Evolutionary conservation across 2,797 vertebrate species (phyloP).

Genomic region (Adrianichthys oophorus): DNA sequence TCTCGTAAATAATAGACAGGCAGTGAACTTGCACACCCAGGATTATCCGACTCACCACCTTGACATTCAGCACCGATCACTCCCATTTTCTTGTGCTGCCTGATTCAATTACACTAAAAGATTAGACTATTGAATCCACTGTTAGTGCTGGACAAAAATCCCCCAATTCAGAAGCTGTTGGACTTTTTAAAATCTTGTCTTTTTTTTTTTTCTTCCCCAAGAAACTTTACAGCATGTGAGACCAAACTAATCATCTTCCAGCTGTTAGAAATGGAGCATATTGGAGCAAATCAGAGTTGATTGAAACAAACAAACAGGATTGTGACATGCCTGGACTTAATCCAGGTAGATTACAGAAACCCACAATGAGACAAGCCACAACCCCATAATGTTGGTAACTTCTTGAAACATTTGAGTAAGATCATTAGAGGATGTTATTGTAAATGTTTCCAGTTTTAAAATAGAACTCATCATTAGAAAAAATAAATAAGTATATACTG

Average conservation of each 20-base stretch:
- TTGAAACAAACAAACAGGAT: slow-evolving; percentile 41
- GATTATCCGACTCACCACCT: slow-evolving; percentile 42
- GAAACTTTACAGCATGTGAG: too few relatives aligned
- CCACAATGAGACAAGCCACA: slow-evolving; percentile 5
- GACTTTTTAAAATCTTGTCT: slow-evolving; percentile 13
- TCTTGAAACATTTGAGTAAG: slow-evolving; percentile 4
- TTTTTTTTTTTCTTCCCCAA: not conserved
- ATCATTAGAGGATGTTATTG: slow-evolving; percentile 7
- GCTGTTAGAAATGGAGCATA: not conserved
- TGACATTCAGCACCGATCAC: slow-evolving; percentile 37
- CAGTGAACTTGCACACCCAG: slow-evolving; percentile 47
- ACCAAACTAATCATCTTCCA: too few relatives aligned
- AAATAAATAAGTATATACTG: slow-evolving; percentile 1
- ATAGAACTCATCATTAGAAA: slow-evolving; percentile 10
- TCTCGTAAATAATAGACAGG: slow-evolving; percentile 50
- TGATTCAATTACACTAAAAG: slow-evolving; percentile 50
- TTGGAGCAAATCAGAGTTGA: slow-evolving; percentile 49
- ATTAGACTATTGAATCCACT: slow-evolving; percentile 57
- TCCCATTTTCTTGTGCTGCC: slow-evolving; percentile 38
- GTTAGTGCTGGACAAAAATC: slow-evolving; percentile 31
- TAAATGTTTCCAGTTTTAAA: slow-evolving; percentile 12
- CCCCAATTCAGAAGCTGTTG: slow-evolving; percentile 38
- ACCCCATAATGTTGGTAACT: not conserved
- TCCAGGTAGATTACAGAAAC: slow-evolving; percentile 10
- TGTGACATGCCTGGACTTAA: slow-evolving; percentile 52